phyloP scores from a whole-genome alignment of 2,113 vertebrate genomes.

The Perca flavescens region DNA sequence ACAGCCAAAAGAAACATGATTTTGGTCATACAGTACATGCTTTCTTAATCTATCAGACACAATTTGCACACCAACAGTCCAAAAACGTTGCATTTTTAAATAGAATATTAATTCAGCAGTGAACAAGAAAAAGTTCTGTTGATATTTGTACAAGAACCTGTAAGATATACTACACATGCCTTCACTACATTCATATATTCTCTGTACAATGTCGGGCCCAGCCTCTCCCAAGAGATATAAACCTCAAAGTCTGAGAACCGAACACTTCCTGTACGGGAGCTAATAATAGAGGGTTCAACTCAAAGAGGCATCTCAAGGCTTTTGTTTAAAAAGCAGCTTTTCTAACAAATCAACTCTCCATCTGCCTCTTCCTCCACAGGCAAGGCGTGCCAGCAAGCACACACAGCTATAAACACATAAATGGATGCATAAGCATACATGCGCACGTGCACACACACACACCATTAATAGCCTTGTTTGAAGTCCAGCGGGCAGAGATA shows the following conservation, averaged over 20 bases:
- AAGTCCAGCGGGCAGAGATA: conserved; percentile 62
- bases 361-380: conserved; percentile 26
- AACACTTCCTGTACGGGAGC: conserved; percentile 73
- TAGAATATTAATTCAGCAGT: not conserved
- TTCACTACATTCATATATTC: not conserved
- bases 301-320: conserved; percentile 58
- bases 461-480: conserved; percentile 58
- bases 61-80: not conserved
- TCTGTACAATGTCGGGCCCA: conserved; percentile 8
- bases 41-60: not conserved
- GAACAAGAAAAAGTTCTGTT: not conserved
- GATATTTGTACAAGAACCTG: not conserved
- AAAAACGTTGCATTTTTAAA: not conserved
- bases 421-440: conserved; percentile 8
- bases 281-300: conserved; percentile 71
- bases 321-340: conserved; percentile 48
- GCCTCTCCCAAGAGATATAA: conserved; percentile 45
- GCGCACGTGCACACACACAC: conserved; percentile 14
- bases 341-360: conserved; percentile 24
- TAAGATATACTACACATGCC: conserved; percentile 4
- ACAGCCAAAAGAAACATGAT: not conserved
- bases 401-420: conserved; percentile 27
- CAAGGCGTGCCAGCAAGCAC: not conserved
- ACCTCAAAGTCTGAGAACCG: conserved; percentile 64
- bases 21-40: not conserved